Evolutionary conservation across 2,888 invertebrate species (phyloP).

Genomic region (Habroteleia sp.): DNA sequence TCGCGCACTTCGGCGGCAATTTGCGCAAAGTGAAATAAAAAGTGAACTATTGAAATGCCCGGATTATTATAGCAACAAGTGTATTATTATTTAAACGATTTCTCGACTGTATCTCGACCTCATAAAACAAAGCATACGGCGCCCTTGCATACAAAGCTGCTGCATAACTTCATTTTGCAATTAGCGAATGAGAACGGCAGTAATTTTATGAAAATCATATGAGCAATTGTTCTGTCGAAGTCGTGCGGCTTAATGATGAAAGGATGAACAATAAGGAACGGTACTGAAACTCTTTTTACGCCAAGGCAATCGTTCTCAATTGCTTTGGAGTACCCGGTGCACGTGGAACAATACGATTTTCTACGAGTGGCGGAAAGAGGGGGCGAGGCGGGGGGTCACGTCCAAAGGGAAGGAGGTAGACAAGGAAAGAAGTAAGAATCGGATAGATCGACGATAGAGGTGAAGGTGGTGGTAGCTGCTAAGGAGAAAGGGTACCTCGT

Average conservation of each 20-base stretch:
- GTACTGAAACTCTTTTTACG: conserved; percentile 53
- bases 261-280: conserved; percentile 58
- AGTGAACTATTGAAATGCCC: conserved; percentile 25
- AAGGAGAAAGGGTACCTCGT: conserved; percentile 40
- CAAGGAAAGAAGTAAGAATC: conserved; percentile 16
- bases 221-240: conserved; percentile 59
- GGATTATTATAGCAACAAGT: conserved; percentile 43
- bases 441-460: conserved; percentile 4
- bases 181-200: conserved; percentile 58
- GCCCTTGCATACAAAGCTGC: conserved; percentile 42
- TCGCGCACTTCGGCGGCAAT: conserved; percentile 20
- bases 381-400: no score
- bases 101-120: conserved; percentile 42
- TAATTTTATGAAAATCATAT: conserved; percentile 62
- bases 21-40: conserved; percentile 28
- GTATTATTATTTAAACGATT: conserved; percentile 51
- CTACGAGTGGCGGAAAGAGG: conserved; percentile 14
- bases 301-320: conserved; percentile 53
- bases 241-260: conserved; percentile 54
- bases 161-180: conserved; percentile 52
- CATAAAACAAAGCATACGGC: conserved; percentile 28
- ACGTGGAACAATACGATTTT: conserved; percentile 56
- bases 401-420: background rate
- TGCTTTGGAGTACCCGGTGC: conserved; percentile 39
- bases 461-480: conserved; percentile 13